These are phyloP conservation scores for Chloebia gouldiae DNA, from an alignment of 2,113 vertebrate genomes.

Conservation along the genomic window DNA sequence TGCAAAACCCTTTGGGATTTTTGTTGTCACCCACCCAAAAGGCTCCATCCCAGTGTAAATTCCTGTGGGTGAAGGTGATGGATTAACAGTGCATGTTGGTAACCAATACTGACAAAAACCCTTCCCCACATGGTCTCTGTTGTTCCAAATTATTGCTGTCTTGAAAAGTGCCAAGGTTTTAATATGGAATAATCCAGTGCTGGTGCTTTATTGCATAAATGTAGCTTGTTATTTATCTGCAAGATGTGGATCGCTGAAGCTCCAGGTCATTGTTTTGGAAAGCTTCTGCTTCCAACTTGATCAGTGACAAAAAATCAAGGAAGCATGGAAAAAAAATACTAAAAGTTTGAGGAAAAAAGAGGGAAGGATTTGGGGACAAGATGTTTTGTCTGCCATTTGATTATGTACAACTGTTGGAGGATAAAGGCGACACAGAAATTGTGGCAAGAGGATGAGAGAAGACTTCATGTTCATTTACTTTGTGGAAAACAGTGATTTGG, in stretches of 20 bases:
- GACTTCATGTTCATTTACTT: conserved; percentile 45
- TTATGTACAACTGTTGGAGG: conserved; percentile 32
- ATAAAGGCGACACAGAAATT: conserved; percentile 45
- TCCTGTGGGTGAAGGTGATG: neutral
- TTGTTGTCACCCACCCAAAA: neutral
- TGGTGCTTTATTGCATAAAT: conserved; percentile 1
- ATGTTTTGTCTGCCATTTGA: conserved; percentile 23
- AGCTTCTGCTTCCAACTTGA: conserved; percentile 22
- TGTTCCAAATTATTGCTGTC: neutral
- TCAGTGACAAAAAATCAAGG: neutral
- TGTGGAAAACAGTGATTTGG: conserved; percentile 58
- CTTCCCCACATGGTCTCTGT: neutral
- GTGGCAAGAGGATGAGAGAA: conserved; percentile 60
- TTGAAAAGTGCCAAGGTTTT: neutral
- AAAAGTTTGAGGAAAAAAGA: conserved; percentile 10
- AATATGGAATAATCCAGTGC: neutral
- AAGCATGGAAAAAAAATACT: conserved; percentile 2
- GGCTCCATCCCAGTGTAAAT: neutral
- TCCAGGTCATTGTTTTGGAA: conserved; percentile 50
- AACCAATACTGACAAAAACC: neutral
- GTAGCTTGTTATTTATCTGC: neutral
- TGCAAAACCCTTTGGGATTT: neutral
- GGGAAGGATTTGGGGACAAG: conserved; percentile 2
- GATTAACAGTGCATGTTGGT: neutral
- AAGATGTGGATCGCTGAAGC: conserved; percentile 27